These are phyloP conservation scores for Brenthis hecate DNA, from an alignment of 2,888 invertebrate species.

Conservation along the genomic window DNA sequence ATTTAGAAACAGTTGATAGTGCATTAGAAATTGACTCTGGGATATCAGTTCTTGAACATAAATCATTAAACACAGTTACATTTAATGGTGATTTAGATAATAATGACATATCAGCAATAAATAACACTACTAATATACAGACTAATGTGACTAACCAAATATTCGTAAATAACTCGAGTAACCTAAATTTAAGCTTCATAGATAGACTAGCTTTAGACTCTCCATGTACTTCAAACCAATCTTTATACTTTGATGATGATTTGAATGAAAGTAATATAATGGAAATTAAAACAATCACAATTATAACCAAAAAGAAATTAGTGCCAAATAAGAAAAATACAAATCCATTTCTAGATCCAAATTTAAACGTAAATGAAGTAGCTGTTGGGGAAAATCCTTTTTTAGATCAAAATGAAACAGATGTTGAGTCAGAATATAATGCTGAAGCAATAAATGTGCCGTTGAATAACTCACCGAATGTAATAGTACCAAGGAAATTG, in stretches of 20 bases:
- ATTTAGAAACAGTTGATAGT: constrained; percentile 30
- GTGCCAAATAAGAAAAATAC: constrained; percentile 59
- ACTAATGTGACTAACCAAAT: constrained; percentile 65
- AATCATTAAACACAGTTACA: constrained; percentile 49
- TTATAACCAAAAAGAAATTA: constrained; percentile 71
- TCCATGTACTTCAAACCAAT: constrained; percentile 66
- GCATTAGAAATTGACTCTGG: constrained; percentile 58
- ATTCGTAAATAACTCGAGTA: constrained; percentile 63
- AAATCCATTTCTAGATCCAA: constrained; percentile 73
- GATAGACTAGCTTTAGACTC: constrained; percentile 72
- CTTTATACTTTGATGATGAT: constrained; percentile 74
- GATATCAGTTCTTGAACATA: constrained; percentile 63
- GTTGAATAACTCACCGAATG: constrained; percentile 42
- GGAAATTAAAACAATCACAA: constrained; percentile 80
- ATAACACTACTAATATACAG: constrained; percentile 60
- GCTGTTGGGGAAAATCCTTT: constrained; percentile 60
- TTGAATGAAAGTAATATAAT: constrained; percentile 80
- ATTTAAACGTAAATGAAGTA: constrained; percentile 48
- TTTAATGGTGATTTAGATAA: constrained; percentile 39
- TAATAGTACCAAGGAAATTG: constrained; percentile 65
- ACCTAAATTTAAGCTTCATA: constrained; percentile 73
- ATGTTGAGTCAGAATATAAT: constrained; percentile 62
- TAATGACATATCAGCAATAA: constrained; percentile 46
- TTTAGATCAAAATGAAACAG: constrained; percentile 47
- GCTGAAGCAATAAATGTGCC: constrained; percentile 51